Evolutionary conservation across 2,113 vertebrate species (phyloP), one percentile per base, ranked within the genome.

Genomic region (Prochilodus magdalenae): DNA sequence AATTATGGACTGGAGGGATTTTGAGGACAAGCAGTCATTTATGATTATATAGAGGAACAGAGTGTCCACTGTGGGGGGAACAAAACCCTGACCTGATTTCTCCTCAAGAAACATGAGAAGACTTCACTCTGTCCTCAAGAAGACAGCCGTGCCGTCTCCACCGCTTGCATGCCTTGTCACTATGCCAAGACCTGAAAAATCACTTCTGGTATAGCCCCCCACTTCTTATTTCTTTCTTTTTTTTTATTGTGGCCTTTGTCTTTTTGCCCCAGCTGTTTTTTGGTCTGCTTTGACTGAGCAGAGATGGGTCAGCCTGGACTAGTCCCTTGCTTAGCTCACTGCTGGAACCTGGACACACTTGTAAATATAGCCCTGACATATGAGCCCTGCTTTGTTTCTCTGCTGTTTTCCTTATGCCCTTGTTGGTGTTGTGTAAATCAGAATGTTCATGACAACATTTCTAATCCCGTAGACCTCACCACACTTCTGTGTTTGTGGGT

Each of bases 61-160:
- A 55, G 69, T 71, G 57, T 22, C 71, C 10, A 30, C 30, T 44
- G 22, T 63, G 49, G 40, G 40, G 72, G 20, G 90, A 90, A 86
- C 88, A 84, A 27, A 73, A 63, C 26, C n/a, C 27, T 80, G 80
- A 73, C 71, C 77, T 75, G 62, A 72, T 78, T 84, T 86, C 14
- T 83, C 53, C 26, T 27, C 49, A 29, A 77, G 82, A 72, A 81
- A 84, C 60, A 36, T 18, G 60, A 84, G 40, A 80, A 63, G 53
- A 26, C 71, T 78, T 84, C 2, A 4, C 75, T 66, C 85, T 77
- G 18, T 47, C 57, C 78, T 59, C 57, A 67, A 69, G 15, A 66
- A 79, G 66, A 47, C 20, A 18, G 71, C 24, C 70, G 60, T 2
- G 4, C 53, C 72, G 63, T 70, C 0, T 74, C 40, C 29, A 53